Evolutionary conservation across 2,797 vertebrate genomes (phyloP), one percentile per base, ranked within the genome.

Genomic region (Muscicapa striata): DNA sequence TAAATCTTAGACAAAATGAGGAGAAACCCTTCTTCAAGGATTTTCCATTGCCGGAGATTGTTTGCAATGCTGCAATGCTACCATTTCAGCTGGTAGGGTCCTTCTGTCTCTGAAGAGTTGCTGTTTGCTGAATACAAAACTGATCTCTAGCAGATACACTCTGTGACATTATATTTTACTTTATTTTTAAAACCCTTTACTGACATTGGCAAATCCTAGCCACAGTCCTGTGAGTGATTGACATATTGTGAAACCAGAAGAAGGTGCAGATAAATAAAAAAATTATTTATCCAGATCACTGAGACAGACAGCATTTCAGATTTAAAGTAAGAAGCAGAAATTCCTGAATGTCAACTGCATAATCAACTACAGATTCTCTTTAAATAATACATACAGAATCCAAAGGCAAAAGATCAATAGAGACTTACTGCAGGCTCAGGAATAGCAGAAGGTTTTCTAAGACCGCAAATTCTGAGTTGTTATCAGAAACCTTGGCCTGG

Each of bases 171-270:
- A 45, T 48, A 40, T 40, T 64, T 46, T 26, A 32, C 40, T 84
- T 86, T 88, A 46, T 86, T 93, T 89, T 90, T 89, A 74, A 84
- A 91, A 34, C 26, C 27, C 10, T 81, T 93, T 83, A 69, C 38
- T 3, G 6, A 52, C 11, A 36, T 10, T 88, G 36, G 62, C 27
- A 95, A 88, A 72, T 74, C 41, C 23, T 80, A 55, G 32, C 18
- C 62, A 49, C 15, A 52, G 32, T 41, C 34, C 38, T 77, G 20
- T 68, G 30, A 86, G 43, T 68, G 77, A 95, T 1, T 88, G 74
- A 68, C 74, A 78, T 78, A 61, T 30, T 80, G 16, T 72, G 66
- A 82, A 84, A 84, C 32, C 41, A 84, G 52, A 48, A 92, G 76
- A 94, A 84, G 59, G 48, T 40, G 29, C 23, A 77, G 48, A 70